Evolutionary conservation across 92 coral and sea anemone genomes (phyloP).

Genomic region (Epizoanthus stellaris): DNA sequence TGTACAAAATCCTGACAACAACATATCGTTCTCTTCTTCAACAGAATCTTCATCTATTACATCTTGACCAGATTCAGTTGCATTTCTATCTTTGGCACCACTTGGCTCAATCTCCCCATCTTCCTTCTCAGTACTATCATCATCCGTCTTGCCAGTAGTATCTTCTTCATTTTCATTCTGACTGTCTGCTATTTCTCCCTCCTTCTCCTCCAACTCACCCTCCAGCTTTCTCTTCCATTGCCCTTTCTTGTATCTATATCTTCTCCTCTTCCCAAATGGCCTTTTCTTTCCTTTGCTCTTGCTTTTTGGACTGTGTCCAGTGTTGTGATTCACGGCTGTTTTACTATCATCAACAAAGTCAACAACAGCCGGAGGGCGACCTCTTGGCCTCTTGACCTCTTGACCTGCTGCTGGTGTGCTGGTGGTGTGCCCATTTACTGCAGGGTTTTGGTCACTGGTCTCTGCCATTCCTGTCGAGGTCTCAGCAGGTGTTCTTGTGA

Average conservation of each 20-base stretch:
- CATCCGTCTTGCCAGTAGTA: slow-evolving; percentile 6
- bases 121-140: slow-evolving; percentile 15
- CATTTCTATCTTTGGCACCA: background rate
- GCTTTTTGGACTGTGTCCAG: slow-evolving; percentile 10
- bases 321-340: slow-evolving; percentile 16
- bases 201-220: background rate
- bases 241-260: slow-evolving; percentile 9
- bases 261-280: slow-evolving; percentile 21
- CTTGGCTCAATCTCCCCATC: background rate
- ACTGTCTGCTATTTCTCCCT: slow-evolving; percentile 7
- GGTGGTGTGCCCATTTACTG: background rate
- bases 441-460: slow-evolving; percentile 11
- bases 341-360: slow-evolving; percentile 35
- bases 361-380: slow-evolving; percentile 40
- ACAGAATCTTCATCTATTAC: background rate
- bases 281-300: slow-evolving; percentile 14
- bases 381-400: slow-evolving; percentile 22
- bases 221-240: slow-evolving; percentile 37
- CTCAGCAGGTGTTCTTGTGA: slow-evolving; percentile 29
- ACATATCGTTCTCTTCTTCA: background rate
- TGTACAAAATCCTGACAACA: background rate
- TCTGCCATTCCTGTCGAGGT: background rate
- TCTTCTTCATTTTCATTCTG: slow-evolving; percentile 25
- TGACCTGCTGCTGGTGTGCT: background rate
- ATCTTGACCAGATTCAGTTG: background rate